Base-by-base conservation (phyloP, 2,797 vertebrate genomes). In the Discoglossus pictus region DNA sequence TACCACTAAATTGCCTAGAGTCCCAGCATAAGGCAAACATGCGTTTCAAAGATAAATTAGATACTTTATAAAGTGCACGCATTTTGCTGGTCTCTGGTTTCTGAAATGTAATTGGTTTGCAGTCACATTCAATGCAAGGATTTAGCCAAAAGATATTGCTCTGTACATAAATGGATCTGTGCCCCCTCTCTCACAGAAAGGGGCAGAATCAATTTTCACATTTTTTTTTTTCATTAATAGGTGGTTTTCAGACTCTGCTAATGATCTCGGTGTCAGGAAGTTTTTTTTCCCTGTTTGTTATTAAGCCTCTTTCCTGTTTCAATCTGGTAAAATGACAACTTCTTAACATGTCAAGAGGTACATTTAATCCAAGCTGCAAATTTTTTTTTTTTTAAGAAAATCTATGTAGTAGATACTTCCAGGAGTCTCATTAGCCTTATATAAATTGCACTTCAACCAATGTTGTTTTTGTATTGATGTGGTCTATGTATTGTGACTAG, bases 51-150 rank as follows among this genome's bases (percentile, higher is more conserved):
- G 68, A 71, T 71, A 71, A 71, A 71, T 71, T 36, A 64, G 60
- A 51, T 71, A 64, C 60, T 71, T 55, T 64, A 27, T 43, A 64
- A 64, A 63, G 68, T 59, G 60, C 43, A 60, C 59, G 52, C 68
- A 71, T 71, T 71, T 58, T 71, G 61, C 68, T 64, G 68, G 42
- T 71, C 60, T 58, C 68, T 71, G 68, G 68, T 64, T 71, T 71
- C 62, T 71, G 68, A 71, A 62, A 71, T 64, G 68, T 71, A 71
- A 71, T 71, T 71, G 68, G 68, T 71, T 71, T 71, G 60, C 68
- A 71, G 68, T 71, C 60, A 71, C 61, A 58, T 71, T 71, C 42
- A 63, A 55, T 71, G 38, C 53, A 64, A 64, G 60, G 60, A 64
- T 71, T 71, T 71, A 58, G 53, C 17, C 58, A 64, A 64, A 54